A percentile compares a stretch with the other conserved stretches of the same genome.
phyloP scores from a whole-genome alignment of 2,113 vertebrate species.

The Pangasianodon gigas region DNA sequence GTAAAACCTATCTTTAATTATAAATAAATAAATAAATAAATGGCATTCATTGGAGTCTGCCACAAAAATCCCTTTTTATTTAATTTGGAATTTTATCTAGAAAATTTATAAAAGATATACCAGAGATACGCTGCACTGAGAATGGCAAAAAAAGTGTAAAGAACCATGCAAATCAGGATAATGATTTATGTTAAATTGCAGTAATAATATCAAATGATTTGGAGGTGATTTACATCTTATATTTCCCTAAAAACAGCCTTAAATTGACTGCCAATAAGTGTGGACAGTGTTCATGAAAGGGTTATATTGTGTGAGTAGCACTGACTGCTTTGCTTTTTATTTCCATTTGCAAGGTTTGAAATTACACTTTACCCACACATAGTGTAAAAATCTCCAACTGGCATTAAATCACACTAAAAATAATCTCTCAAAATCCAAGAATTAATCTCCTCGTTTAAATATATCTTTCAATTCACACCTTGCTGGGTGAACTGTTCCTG shows the following conservation, averaged over 20 bases:
- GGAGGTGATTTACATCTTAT: no score
- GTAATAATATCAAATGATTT: not conserved
- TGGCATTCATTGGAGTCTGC: not conserved
- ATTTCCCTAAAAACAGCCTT: not conserved
- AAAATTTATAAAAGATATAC: not conserved
- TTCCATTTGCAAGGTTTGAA: not conserved
- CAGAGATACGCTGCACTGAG: not conserved
- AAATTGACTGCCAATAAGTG: not conserved
- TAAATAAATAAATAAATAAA: no score
- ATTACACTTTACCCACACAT: slow-evolving; percentile 35
- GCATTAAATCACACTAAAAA: slow-evolving; percentile 22
- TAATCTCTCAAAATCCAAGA: not conserved
- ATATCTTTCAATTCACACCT: not conserved
- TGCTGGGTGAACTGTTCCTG: not conserved
- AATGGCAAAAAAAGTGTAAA: not conserved
- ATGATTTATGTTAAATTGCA: not conserved
- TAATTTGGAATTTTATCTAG: not conserved
- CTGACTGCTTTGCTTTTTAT: not conserved
- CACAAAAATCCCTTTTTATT: not conserved
- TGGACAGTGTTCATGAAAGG: not conserved
- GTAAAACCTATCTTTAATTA: no score
- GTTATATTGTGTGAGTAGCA: not conserved
- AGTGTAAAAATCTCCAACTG: slow-evolving; percentile 5
- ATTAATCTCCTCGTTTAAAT: not conserved
- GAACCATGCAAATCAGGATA: not conserved